Evolutionary conservation across 2,797 vertebrate genomes (phyloP).

Genomic region (Pipistrellus pipistrellus): DNA sequence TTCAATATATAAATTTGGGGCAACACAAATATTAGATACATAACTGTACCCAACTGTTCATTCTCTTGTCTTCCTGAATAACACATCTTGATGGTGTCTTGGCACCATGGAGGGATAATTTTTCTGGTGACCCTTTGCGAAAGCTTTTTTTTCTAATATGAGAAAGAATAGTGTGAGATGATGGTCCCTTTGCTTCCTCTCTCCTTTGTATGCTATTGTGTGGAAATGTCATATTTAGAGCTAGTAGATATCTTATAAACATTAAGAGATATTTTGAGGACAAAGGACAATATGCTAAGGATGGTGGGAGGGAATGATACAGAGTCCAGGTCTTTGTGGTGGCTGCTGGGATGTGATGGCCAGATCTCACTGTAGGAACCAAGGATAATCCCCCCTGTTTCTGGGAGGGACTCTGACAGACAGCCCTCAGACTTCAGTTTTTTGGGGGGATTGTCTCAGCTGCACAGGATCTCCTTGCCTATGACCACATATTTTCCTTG

Average conservation of each 20-base stretch:
- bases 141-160: background rate
- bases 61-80: conserved; percentile 6
- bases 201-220: background rate
- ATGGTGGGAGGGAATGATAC: background rate
- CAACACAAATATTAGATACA: background rate
- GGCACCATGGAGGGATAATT: background rate
- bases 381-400: background rate
- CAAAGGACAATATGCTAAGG: background rate
- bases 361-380: background rate
- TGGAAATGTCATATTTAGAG: background rate
- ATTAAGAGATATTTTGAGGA: background rate
- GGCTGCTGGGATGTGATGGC: background rate
- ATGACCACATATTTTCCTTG: background rate
- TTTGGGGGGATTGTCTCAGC: background rate
- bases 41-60: background rate
- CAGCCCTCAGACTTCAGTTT: background rate
- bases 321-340: background rate
- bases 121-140: background rate
- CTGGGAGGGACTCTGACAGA: background rate
- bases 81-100: background rate
- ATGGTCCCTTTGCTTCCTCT: background rate
- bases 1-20: background rate
- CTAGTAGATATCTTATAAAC: background rate
- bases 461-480: background rate
- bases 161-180: background rate